Evolutionary conservation across 2,113 vertebrate species (phyloP).

Genomic region (Recurvirostra avosetta): DNA sequence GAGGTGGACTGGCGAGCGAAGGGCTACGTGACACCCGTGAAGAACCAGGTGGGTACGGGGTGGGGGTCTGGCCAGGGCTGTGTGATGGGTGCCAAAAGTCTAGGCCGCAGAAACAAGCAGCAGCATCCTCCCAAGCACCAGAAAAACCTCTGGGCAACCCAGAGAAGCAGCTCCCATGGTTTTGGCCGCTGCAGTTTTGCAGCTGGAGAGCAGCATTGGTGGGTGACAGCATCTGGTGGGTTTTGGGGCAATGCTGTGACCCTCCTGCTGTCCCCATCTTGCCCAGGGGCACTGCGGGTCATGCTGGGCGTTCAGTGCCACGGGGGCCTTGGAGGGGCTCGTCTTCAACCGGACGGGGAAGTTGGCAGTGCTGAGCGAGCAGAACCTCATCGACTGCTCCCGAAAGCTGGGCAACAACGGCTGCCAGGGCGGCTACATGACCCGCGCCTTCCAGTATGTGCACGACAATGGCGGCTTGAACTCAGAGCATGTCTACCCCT

Average conservation of each 20-base stretch:
- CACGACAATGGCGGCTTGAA: background rate
- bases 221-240: fast-evolving
- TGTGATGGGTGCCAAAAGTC: fast-evolving
- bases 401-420: background rate
- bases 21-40: constrained; percentile 37
- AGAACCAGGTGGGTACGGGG: constrained; percentile 10
- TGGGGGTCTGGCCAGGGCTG: fast-evolving
- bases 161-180: background rate
- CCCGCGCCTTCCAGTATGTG: constrained; percentile 31
- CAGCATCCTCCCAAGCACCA: background rate
- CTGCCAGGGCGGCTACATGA: background rate
- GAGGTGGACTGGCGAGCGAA: constrained; percentile 30
- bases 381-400: constrained; percentile 64
- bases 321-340: constrained; percentile 52
- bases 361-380: constrained; percentile 45
- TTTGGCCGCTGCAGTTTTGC: background rate
- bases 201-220: fast-evolving
- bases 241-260: fast-evolving
- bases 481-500: constrained; percentile 46
- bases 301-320: constrained; percentile 61
- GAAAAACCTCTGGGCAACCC: background rate
- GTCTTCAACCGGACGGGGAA: background rate
- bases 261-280: background rate
- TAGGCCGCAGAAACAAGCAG: background rate
- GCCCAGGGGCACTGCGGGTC: constrained; percentile 22